A percentile compares a stretch with the other conserved stretches of the same genome.
phyloP scores from a whole-genome alignment of 2,797 vertebrate species.

The Periparus ater region DNA sequence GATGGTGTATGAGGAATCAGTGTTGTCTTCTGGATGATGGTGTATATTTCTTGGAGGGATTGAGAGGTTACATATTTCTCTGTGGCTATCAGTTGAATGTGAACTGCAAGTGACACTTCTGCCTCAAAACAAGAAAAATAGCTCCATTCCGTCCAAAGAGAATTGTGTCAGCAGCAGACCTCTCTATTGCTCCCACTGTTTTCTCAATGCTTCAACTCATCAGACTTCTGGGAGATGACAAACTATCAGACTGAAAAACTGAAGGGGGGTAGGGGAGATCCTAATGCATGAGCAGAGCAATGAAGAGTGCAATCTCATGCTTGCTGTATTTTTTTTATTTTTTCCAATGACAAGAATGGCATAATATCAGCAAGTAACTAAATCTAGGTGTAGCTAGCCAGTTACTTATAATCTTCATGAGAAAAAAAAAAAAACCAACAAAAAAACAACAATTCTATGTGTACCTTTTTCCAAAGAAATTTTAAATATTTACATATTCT shows the following conservation, averaged over 20 bases:
- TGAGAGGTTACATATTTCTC: not conserved
- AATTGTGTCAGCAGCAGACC: not conserved
- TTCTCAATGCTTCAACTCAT: not conserved
- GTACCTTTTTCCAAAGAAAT: not conserved
- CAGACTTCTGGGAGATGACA: not conserved
- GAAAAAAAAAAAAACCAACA: not conserved
- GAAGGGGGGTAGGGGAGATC: not conserved
- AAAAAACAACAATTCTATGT: not conserved
- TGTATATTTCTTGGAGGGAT: not conserved
- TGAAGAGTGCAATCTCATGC: not conserved
- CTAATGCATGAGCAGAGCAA: not conserved
- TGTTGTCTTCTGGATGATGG: not conserved
- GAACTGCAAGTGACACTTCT: not conserved
- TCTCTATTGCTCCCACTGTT: not conserved
- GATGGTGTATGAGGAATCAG: not conserved
- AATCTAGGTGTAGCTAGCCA: not conserved
- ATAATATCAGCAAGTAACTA: not conserved
- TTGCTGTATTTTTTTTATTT: not conserved
- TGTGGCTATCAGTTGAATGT: not conserved
- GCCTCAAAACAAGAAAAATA: slow-evolving; percentile 25
- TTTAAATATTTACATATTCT: not conserved
- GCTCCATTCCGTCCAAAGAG: not conserved
- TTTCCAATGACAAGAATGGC: not conserved
- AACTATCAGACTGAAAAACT: not conserved
- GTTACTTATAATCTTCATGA: not conserved